Percentiles rank a stretch among this genome's conserved stretches.
Evolutionary conservation across 2,797 vertebrate genomes (phyloP).

Genomic region (Acomys russatus): DNA sequence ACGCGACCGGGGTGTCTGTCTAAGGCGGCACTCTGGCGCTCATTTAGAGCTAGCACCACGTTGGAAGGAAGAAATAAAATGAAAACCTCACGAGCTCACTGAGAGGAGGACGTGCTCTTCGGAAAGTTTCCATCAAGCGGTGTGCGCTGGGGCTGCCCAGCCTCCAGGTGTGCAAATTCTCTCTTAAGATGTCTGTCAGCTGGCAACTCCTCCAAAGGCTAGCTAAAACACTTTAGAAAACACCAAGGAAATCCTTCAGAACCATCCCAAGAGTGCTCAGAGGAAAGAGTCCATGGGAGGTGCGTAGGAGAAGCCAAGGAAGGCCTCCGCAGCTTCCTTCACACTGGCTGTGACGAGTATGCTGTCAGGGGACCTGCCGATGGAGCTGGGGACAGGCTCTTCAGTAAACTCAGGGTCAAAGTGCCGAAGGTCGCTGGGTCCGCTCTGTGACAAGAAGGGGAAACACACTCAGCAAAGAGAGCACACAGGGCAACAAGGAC

Average conservation of each 20-base stretch:
- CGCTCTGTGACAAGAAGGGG: slow-evolving; percentile 89
- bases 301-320: slow-evolving; percentile 97
- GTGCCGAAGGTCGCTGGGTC: slow-evolving; percentile 97
- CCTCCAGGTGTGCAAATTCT: slow-evolving; percentile 96
- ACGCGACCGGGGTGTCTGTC: slow-evolving; percentile 52
- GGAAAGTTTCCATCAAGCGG: slow-evolving; percentile 89
- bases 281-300: slow-evolving; percentile 96
- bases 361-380: slow-evolving; percentile 97
- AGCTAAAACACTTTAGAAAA: slow-evolving; percentile 82
- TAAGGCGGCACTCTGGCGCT: slow-evolving; percentile 80
- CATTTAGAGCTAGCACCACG: slow-evolving; percentile 90
- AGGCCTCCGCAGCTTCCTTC: slow-evolving; percentile 97
- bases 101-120: slow-evolving; percentile 88
- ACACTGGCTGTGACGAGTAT: slow-evolving; percentile 96
- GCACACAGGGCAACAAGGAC: neutral
- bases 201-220: slow-evolving; percentile 87
- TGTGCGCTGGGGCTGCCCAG: slow-evolving; percentile 91
- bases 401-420: slow-evolving; percentile 99
- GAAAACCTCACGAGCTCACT: slow-evolving; percentile 87
- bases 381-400: slow-evolving; percentile 97
- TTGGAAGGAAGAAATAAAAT: slow-evolving; percentile 87
- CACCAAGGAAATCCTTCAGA: slow-evolving; percentile 24
- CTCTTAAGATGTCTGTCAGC: slow-evolving; percentile 87
- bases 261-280: slow-evolving; percentile 84
- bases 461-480: neutral